These are phyloP conservation scores for Crossaster papposus DNA, from an alignment of 53 echinoderm and acorn worm species.

Conservation along the genomic window DNA sequence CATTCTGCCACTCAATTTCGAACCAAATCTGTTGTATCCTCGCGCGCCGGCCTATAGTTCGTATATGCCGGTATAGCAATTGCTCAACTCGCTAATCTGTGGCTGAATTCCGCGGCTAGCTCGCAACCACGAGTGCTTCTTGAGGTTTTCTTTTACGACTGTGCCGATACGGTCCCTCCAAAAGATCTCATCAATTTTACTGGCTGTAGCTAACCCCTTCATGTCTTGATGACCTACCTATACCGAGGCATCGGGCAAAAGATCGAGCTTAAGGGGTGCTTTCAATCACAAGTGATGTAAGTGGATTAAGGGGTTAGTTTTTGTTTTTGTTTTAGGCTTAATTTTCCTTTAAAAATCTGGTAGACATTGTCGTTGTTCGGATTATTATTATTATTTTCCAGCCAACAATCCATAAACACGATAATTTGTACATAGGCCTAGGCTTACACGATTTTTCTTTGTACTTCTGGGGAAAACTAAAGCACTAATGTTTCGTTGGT, in stretches of 20 bases:
- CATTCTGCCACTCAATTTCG: slow-evolving; percentile 29
- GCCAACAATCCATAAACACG: too few relatives aligned
- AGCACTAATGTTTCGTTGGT: too few relatives aligned
- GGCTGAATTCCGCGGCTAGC: slow-evolving; percentile 30
- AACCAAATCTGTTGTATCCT: neutral
- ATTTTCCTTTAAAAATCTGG: too few relatives aligned
- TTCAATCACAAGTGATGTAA: neutral
- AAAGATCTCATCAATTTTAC: slow-evolving; percentile 50
- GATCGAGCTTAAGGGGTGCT: slow-evolving; percentile 2
- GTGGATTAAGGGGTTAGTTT: neutral
- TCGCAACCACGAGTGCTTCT: slow-evolving; percentile 37
- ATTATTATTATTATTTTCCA: too few relatives aligned
- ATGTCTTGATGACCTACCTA: slow-evolving; percentile 10
- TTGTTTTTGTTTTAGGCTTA: neutral
- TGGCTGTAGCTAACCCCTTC: neutral
- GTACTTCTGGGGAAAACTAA: too few relatives aligned
- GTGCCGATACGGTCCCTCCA: too few relatives aligned
- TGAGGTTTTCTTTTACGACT: neutral
- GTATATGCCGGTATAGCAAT: slow-evolving; percentile 27
- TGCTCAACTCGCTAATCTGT: slow-evolving; percentile 29
- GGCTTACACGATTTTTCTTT: too few relatives aligned
- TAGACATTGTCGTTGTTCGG: too few relatives aligned
- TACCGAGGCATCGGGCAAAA: slow-evolving; percentile 45
- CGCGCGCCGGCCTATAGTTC: neutral
- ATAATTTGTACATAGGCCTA: too few relatives aligned